Conservation (phyloP, 2,113 vertebrate genomes). For the Gracilinanus agilis region DNA sequence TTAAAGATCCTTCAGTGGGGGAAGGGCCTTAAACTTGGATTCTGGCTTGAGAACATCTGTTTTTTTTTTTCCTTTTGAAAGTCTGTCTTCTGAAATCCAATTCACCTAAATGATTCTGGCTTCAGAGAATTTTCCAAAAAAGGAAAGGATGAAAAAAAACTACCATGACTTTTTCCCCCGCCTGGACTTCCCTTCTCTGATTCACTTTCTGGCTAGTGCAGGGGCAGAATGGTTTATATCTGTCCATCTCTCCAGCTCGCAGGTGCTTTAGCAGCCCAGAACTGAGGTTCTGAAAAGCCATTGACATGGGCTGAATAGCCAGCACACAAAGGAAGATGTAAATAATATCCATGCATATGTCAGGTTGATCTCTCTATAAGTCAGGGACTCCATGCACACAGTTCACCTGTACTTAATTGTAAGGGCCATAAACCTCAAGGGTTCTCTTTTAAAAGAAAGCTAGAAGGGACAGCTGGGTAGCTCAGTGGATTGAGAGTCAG, state of each 20-base stretch:
- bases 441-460: slow-evolving; percentile 58
- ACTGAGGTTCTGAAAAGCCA: slow-evolving; percentile 66
- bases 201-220: slow-evolving; percentile 54
- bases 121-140: neutral
- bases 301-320: slow-evolving; percentile 61
- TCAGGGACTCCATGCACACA: slow-evolving; percentile 26
- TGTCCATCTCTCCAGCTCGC: accelerated
- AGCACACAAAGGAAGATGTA: slow-evolving; percentile 27
- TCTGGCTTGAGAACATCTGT: neutral
- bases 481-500: too few relatives aligned
- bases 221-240: slow-evolving; percentile 24
- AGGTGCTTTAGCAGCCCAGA: slow-evolving; percentile 13
- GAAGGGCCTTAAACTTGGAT: slow-evolving; percentile 27
- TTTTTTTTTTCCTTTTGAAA: slow-evolving; percentile 55
- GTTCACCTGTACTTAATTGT: slow-evolving; percentile 57
- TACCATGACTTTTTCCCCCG: neutral
- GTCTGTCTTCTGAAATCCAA: neutral
- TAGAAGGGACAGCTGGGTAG: too few relatives aligned
- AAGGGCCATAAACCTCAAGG: slow-evolving; percentile 61
- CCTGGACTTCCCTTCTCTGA: slow-evolving; percentile 15
- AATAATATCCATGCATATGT: slow-evolving; percentile 48
- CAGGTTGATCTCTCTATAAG: slow-evolving; percentile 53
- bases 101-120: slow-evolving; percentile 14
- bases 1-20: slow-evolving; percentile 53
- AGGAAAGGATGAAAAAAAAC: slow-evolving; percentile 38